Evolutionary conservation across 2,888 invertebrate genomes (phyloP), one percentile per base, ranked within the genome.

Genomic region (Phortica okadai): DNA sequence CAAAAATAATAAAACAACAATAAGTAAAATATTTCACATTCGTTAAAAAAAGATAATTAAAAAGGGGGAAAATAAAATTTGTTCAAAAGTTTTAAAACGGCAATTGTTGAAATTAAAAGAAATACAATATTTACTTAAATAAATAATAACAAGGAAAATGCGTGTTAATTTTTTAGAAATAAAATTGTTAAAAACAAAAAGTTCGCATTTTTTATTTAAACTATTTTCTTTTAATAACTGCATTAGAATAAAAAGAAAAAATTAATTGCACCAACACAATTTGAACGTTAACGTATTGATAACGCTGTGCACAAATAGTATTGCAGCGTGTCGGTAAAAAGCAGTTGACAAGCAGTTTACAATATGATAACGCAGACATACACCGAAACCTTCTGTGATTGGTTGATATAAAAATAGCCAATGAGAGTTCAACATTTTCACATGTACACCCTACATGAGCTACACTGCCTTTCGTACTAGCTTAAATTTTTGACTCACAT

Each of bases 91-190:
- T 78, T 77, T 75, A 78, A 77, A 72, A 74, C 11, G 21, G 76
- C 76, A 74, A 73, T 78, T 78, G 77, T 77, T 78, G 69, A 77
- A 78, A 66, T 75, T 76, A 70, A 73, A 59, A 50, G 11, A 50
- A 70, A 50, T 73, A 42, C 58, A 62, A 80, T 81, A 80, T 87
- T 88, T 86, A 86, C 84, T 85, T 84, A 84, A 86, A 83, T 86
- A 87, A 80, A 82, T 77, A 81, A 81, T 80, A 85, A 82, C 64
- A 70, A 69, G 16, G 54, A 58, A 69, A 83, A 85, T 83, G 83
- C 83, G 83, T 87, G 86, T 86, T 86, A 87, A 82, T 87, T 88
- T 87, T 87, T 86, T 83, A 83, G 85, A 83, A 87, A 86, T 86
- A 82, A 87, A 87, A 83, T 77, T 82, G 85, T 87, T 87, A 82